Evolutionary conservation across 2,797 vertebrate species (phyloP).

Genomic region (Helicolenus hilgendorfi): DNA sequence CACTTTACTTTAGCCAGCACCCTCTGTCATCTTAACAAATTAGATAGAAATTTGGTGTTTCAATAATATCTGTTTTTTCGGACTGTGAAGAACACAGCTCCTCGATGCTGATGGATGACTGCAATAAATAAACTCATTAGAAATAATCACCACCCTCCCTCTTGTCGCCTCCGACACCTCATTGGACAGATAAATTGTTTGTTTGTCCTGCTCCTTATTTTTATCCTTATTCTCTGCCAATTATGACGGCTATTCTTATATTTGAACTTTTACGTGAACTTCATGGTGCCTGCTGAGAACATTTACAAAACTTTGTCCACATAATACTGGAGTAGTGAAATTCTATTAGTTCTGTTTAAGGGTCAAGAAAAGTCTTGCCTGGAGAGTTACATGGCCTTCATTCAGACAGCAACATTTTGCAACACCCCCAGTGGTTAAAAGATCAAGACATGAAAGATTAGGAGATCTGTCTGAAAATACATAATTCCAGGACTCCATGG

Average conservation of each 20-base stretch:
- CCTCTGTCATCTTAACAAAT: slow-evolving; percentile 38
- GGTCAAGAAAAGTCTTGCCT: slow-evolving; percentile 2
- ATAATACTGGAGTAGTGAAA: not conserved
- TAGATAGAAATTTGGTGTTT: slow-evolving; percentile 31
- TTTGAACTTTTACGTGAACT: not conserved
- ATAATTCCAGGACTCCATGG: slow-evolving; percentile 14
- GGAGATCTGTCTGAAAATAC: slow-evolving; percentile 15
- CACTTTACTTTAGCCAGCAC: slow-evolving; percentile 18
- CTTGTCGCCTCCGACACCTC: slow-evolving; percentile 58
- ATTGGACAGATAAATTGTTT: slow-evolving; percentile 62
- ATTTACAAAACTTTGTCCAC: not conserved
- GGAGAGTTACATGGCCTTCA: not conserved
- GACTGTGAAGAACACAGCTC: slow-evolving; percentile 25
- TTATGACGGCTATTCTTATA: slow-evolving; percentile 16
- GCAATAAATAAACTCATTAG: slow-evolving; percentile 69
- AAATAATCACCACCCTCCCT: slow-evolving; percentile 62
- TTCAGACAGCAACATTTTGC: slow-evolving; percentile 10
- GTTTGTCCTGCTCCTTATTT: slow-evolving; percentile 37
- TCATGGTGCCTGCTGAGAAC: not conserved
- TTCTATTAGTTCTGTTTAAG: not conserved
- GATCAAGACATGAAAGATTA: slow-evolving; percentile 36
- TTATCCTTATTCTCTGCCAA: slow-evolving; percentile 26
- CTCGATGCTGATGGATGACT: slow-evolving; percentile 66
- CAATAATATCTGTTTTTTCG: slow-evolving; percentile 41
- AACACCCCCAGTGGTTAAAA: slow-evolving; percentile 15